Percentiles rank a stretch among this genome's conserved stretches.
phyloP scores from a whole-genome alignment of 2,797 vertebrate species.

The Gallinago nigripennis region DNA sequence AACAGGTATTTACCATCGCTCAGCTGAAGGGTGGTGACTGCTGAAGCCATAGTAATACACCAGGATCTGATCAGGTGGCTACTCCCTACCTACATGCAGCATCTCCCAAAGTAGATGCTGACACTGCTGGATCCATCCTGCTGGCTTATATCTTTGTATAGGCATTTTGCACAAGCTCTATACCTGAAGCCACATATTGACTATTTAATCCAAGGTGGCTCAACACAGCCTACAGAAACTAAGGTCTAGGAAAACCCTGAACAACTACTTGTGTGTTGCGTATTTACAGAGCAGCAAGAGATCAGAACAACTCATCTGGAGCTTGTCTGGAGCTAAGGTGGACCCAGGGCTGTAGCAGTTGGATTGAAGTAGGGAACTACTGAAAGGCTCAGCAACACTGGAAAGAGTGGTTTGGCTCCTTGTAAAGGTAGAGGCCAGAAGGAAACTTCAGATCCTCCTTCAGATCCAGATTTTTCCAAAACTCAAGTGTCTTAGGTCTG shows the following conservation, averaged over 20 bases:
- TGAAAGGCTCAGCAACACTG: not conserved
- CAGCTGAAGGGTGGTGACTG: not conserved
- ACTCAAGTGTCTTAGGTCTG: not conserved
- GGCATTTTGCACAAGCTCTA: not conserved
- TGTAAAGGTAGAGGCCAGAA: not conserved
- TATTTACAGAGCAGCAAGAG: not conserved
- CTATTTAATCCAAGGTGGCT: not conserved
- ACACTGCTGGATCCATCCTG: accelerated
- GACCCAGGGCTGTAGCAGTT: not conserved
- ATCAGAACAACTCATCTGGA: not conserved
- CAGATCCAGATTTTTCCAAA: conserved; percentile 9
- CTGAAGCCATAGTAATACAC: not conserved
- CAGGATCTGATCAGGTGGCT: not conserved
- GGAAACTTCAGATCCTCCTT: conserved; percentile 27
- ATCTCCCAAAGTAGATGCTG: not conserved
- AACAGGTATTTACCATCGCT: not conserved
- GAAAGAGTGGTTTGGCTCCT: not conserved
- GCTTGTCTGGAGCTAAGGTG: accelerated
- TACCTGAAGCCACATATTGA: accelerated
- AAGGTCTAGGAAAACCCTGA: not conserved
- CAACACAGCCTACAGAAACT: not conserved
- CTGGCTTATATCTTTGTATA: not conserved
- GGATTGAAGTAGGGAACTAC: not conserved
- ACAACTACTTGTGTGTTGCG: not conserved
- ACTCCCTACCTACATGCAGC: not conserved